phyloP scores from a whole-genome alignment of 2,113 vertebrate genomes.

The Pipa parva region DNA sequence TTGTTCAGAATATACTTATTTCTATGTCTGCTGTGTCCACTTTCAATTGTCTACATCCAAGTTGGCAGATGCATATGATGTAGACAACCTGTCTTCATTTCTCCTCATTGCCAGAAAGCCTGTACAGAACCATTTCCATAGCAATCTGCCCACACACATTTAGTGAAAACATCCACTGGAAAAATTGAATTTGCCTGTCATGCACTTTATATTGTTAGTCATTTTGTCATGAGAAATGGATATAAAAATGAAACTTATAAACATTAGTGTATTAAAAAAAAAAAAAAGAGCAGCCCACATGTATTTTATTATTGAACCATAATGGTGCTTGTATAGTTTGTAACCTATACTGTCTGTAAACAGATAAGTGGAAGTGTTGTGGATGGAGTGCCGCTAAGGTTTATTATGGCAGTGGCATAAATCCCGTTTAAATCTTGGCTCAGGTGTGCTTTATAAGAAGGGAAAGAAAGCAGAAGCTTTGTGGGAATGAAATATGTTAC shows the following conservation, averaged over 20 bases:
- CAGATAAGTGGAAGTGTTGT: too few species aligned
- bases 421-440: too few species aligned
- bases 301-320: too few species aligned
- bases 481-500: too few species aligned
- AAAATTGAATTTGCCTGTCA: conserved; percentile 4
- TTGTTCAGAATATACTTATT: too few species aligned
- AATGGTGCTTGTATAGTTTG: too few species aligned
- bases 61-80: conserved; percentile 13
- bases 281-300: background rate
- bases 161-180: conserved; percentile 4
- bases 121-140: conserved; percentile 33
- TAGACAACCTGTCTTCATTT: conserved; percentile 22
- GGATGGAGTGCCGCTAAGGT: too few species aligned
- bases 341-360: too few species aligned
- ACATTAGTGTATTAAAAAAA: background rate
- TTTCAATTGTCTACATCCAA: conserved; percentile 5
- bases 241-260: conserved; percentile 6
- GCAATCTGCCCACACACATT: conserved; percentile 35
- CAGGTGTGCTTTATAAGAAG: too few species aligned
- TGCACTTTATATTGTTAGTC: background rate
- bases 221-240: background rate
- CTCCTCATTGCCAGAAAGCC: conserved; percentile 18
- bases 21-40: too few species aligned
- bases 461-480: too few species aligned
- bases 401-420: too few species aligned